Base-by-base conservation (phyloP, 2,113 vertebrate genomes). In the Centropus bengalensis region DNA sequence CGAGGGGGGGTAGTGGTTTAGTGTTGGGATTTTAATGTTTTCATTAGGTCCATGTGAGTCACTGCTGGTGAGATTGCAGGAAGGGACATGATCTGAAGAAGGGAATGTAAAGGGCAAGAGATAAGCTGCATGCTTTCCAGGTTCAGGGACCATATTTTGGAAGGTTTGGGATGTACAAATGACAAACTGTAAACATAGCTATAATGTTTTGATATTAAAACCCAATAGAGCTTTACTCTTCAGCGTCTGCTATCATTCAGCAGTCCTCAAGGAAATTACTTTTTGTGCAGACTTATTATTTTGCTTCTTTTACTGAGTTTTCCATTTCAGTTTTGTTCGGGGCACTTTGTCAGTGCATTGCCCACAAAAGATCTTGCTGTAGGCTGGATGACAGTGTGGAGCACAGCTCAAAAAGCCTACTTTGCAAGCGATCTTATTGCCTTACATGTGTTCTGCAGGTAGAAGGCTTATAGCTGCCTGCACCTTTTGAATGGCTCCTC, bases 31-130 rank as follows among this genome's bases (percentile, higher is more conserved):
- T 93, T 79, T 40, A 36, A 24, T 73, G 68, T 82, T 90, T 92
- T 91, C 30, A 14, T 86, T 88, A 75, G 30, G 26, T 67, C 81
- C 38, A 6, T 83, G 33, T 96, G 89, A 95, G 87, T 91, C 89
- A 94, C 47, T 91, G 75, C 67, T 91, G 68, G 63, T 89, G 42
- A 91, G 70, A 42, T 30, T 88, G 67, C 75, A 76, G 87, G 85
- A 95, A 88, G 62, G 74, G 76, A 47, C 89, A 75, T 91, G 91
- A 81, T 93, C 88, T 91, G 68, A 77, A 93, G 75, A 88, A 59
- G 71, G 18, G 77, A 73, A 82, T 82, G 44, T 89, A 87, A 89
- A 95, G n/a, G 75, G 55, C 1, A 12, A 70, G 36, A 78, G 64
- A 88, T 30, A 95, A 93, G 28, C 32, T 77, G 21, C 73, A 16